Evolutionary conservation across 2,113 vertebrate genomes (phyloP), one percentile per base, ranked within the genome.

Genomic region (Dissostichus mawsoni): DNA sequence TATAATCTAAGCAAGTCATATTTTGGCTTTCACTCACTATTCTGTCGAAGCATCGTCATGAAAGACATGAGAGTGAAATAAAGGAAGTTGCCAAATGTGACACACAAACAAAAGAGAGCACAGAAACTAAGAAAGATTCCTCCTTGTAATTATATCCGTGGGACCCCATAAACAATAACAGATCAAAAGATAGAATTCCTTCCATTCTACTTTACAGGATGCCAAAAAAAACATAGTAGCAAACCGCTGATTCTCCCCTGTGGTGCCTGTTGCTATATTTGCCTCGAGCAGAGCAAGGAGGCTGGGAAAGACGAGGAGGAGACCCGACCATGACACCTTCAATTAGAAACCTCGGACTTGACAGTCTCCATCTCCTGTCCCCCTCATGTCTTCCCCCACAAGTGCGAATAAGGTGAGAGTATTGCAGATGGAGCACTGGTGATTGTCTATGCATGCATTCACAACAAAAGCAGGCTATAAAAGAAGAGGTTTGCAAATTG

Each of bases 201-300:
- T 90, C 86, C 23, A 80, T 52, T 79, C 69, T 20, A 66, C 2
- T 8, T 14, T 20, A 48, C 20, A 36, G 14, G 50, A 77, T 78
- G 80, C 80, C 83, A 87, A 84, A 78, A 72, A 87, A 89, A 89
- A 88, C 88, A 86, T 73, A 64, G 47, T 66, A 79, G 78, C 62
- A 85, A 72, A 87, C 73, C 23, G 6, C 51, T 20, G 58, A 73
- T 25, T 78, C 64, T 84, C 77, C 87, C 86, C 78, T 76, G 91
- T 87, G 89, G 87, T 73, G 85, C 67, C 48, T 85, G 86, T 83
- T 87, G 83, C 89, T 92, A 92, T 82, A 90, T 93, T 91, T 85
- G 87, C 67, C 69, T 71, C 11, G 52, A 82, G 66, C 11, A 2
- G 76, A 81, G 80, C 65, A 29, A 41, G 16, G 72, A 90, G 85